Percentiles rank a stretch among this genome's conserved stretches.
These are phyloP conservation scores for Eptatretus atami DNA, from an alignment of 2,797 vertebrate genomes.

Conservation along the genomic window DNA sequence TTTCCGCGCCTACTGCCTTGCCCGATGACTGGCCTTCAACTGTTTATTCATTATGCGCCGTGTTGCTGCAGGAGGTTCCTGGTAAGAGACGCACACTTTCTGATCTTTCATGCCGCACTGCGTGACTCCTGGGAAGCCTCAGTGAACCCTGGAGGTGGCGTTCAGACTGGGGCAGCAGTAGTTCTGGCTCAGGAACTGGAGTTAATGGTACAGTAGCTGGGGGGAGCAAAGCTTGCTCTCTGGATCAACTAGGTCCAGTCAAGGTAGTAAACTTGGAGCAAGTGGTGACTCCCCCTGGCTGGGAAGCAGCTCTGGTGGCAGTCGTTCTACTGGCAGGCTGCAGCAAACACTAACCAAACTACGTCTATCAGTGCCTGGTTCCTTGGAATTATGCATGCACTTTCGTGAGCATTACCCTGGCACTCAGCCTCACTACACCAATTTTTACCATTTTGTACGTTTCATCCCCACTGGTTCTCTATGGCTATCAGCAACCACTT, in stretches of 20 bases:
- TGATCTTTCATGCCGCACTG: slow-evolving; percentile 54
- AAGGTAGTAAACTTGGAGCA: not conserved
- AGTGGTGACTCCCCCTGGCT: slow-evolving; percentile 11
- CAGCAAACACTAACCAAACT: slow-evolving; percentile 88
- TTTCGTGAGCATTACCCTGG: not conserved
- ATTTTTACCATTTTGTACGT: not conserved
- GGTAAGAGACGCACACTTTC: slow-evolving; percentile 64
- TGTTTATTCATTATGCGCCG: slow-evolving; percentile 70
- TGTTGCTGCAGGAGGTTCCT: slow-evolving; percentile 74
- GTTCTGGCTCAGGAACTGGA: not conserved
- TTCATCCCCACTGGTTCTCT: not conserved
- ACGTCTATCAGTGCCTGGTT: slow-evolving; percentile 90
- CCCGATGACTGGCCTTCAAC: slow-evolving; percentile 86
- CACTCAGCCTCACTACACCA: not conserved
- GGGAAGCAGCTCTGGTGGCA: slow-evolving; percentile 80
- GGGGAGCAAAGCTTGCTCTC: not conserved
- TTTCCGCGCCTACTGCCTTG: slow-evolving; percentile 72
- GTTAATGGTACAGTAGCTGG: not conserved
- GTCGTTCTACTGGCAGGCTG: slow-evolving; percentile 75
- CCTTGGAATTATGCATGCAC: slow-evolving; percentile 31
- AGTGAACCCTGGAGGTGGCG: not conserved
- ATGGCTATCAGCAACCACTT: slow-evolving; percentile 20
- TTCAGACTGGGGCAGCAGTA: not conserved
- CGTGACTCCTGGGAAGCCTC: slow-evolving; percentile 14
- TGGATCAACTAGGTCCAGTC: not conserved